These are phyloP conservation scores for Nymphalis c-album DNA, from an alignment of 2,888 invertebrate species.

Conservation along the genomic window DNA sequence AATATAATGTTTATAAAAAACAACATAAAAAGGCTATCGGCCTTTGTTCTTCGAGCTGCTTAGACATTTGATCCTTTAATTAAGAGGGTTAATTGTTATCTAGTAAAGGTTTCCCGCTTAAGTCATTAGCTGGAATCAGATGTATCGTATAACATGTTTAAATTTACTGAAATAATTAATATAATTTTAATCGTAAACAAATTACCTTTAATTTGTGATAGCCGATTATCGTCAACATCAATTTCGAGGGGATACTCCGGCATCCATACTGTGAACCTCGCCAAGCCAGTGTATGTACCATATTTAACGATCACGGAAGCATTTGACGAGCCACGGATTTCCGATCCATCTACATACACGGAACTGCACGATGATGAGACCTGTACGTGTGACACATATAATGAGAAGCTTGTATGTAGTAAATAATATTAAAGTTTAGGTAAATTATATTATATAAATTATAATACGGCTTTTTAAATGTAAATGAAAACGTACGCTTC, in stretches of 20 bases:
- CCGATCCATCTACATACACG: constrained; percentile 97
- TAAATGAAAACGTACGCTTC: too few species aligned
- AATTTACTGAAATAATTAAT: constrained; percentile 10
- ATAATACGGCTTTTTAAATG: too few species aligned
- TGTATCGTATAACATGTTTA: constrained; percentile 30
- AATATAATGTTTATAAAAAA: not conserved
- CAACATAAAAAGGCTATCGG: not conserved
- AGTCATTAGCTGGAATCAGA: constrained; percentile 33
- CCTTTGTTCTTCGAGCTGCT: constrained; percentile 1
- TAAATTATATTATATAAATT: too few species aligned
- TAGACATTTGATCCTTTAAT: constrained; percentile 28
- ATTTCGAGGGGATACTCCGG: constrained; percentile 96
- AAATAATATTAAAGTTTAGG: too few species aligned
- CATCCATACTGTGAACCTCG: constrained; percentile 97
- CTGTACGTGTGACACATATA: constrained; percentile 70
- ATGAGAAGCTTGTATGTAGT: too few species aligned
- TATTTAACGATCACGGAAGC: constrained; percentile 96
- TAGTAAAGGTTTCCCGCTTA: constrained; percentile 35
- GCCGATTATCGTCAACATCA: constrained; percentile 91
- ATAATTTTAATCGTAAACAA: constrained; percentile 13
- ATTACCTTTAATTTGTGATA: constrained; percentile 92
- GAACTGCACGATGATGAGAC: constrained; percentile 97
- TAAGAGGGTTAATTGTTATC: constrained; percentile 34
- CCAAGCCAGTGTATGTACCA: constrained; percentile 93
- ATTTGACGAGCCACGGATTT: constrained; percentile 95